Evolutionary conservation across 2,797 vertebrate species (phyloP), one percentile per base, ranked within the genome.

Genomic region (Huso huso): DNA sequence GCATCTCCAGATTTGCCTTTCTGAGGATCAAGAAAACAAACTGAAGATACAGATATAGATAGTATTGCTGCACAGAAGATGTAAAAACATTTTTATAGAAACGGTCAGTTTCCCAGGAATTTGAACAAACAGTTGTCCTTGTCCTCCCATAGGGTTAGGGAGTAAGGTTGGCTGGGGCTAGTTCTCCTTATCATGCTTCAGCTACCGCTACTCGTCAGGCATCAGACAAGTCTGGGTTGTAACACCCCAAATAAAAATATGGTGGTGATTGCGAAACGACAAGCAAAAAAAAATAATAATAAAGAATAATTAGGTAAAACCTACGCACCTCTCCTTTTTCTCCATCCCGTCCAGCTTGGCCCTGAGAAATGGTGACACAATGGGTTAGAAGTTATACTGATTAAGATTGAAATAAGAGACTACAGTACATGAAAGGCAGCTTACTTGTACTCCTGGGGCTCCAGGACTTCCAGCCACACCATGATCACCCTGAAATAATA

Each of bases 251-350:
- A 37, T 37, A 37, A 37, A 37, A 37, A 37, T 3, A 37, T 18
- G 15, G 15, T 37, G 23, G 23, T 37, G 4, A 37, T 37, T 37
- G 23, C 23, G 23, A 37, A 37, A 37, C 23, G 23, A 37, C 23
- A 37, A 37, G 23, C 15, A 18, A 37, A 37, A 37, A 37, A 37
- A 37, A 37, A 37, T 2, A 37, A 37, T 3, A 2, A 37, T n/a
- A n/a, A n/a, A n/a, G n/a, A n/a, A n/a, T 37, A 37, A 3, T 37
- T 37, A 65, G 6, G 15, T 18, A 52, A 51, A 52, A 58, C 15
- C 65, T 76, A 88, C 87, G 83, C 82, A 91, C 91, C 89, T 90
- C 89, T 87, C 90, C 91, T 84, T 87, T 90, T 74, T 77, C 66
- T 84, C 91, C 91, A 74, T 63, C 82, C 76, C 80, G 83, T 79